Evolutionary conservation across 2,113 vertebrate genomes (phyloP), one percentile per base, ranked within the genome.

Genomic region (Xiphias gladius): DNA sequence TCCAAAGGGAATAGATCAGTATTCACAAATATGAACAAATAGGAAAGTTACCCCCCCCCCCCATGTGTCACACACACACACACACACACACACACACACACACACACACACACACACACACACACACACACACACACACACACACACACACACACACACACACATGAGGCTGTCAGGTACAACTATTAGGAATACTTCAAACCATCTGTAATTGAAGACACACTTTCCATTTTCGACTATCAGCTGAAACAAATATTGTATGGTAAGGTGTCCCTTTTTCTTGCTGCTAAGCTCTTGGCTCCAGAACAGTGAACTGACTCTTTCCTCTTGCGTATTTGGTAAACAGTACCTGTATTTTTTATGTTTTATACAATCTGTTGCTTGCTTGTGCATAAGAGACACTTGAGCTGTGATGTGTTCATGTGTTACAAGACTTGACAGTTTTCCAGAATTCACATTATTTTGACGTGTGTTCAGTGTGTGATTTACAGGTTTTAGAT

Each of bases 401-500:
- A 24, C 43, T 69, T 57, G 50, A 17, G 30, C 66, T 64, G 22
- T 59, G 26, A 58, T 76, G 50, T 58, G 59, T 61, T 78, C 46
- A 32, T 54, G 58, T 26, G 69, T 55, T 65, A 73, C 58, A 30
- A 69, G 57, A 69, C 41, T 64, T 26, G 46, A 73, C 35, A 68
- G 46, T 9, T 79, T 54, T 46, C 59, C 39, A 43, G 41, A 30
- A 79, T 75, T 66, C 17, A 52, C 1, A 37, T 63, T 43, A 46
- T 50, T 59, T 12, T 17, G 14, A 1, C n/a, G 17, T 64, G 22
- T 65, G 58, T 35, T 62, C 30, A 10, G 12, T 22, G 6, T 48
- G 9, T 6, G 2, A 57, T 46, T 64, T 43, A 24, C 17, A 19
- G 26, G 32, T 46, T 65, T 55, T 24, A 55, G 19, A 50, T 50